Percentiles rank a stretch among this genome's conserved stretches.
Evolutionary conservation across 1,140 invertebrate species (phyloP).

Genomic region (Calephelis virginiensis): DNA sequence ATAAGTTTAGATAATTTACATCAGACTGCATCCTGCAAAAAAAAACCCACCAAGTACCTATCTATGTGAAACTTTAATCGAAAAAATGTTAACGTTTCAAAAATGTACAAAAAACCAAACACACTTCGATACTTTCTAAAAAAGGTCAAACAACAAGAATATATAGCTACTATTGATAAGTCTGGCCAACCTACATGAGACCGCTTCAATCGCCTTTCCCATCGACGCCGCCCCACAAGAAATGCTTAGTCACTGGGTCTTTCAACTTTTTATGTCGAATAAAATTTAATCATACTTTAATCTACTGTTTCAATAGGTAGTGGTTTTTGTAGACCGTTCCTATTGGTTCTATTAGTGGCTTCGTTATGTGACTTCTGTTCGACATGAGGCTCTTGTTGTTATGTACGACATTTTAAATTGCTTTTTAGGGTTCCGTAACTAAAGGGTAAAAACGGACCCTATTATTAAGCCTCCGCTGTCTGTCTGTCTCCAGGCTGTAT

Average conservation of each 20-base stretch:
- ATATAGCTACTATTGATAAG: constrained; percentile 43
- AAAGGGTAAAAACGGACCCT: too few species aligned
- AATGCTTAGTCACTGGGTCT: constrained; percentile 54
- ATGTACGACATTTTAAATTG: constrained; percentile 14
- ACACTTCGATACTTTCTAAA: constrained; percentile 17
- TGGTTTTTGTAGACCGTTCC: constrained; percentile 50
- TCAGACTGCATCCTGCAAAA: constrained; percentile 31
- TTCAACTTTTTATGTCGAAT: constrained; percentile 62
- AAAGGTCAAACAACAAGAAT: constrained; percentile 26
- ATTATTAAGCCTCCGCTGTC: too few species aligned
- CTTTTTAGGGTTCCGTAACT: not conserved
- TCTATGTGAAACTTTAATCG: too few species aligned
- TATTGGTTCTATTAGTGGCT: constrained; percentile 43
- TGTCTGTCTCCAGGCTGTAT: too few species aligned
- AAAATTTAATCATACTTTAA: constrained; percentile 73
- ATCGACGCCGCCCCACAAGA: constrained; percentile 55
- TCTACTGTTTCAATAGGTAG: constrained; percentile 65
- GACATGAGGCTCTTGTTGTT: constrained; percentile 21
- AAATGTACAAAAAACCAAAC: constrained; percentile 13
- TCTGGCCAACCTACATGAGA: constrained; percentile 44
- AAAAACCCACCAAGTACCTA: too few species aligned
- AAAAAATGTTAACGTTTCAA: too few species aligned
- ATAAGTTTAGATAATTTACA: constrained; percentile 42
- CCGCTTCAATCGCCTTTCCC: constrained; percentile 52
- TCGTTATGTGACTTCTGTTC: constrained; percentile 45